These are phyloP conservation scores for Condylura cristata DNA, from an alignment of 2,113 vertebrate species.

Conservation along the genomic window DNA sequence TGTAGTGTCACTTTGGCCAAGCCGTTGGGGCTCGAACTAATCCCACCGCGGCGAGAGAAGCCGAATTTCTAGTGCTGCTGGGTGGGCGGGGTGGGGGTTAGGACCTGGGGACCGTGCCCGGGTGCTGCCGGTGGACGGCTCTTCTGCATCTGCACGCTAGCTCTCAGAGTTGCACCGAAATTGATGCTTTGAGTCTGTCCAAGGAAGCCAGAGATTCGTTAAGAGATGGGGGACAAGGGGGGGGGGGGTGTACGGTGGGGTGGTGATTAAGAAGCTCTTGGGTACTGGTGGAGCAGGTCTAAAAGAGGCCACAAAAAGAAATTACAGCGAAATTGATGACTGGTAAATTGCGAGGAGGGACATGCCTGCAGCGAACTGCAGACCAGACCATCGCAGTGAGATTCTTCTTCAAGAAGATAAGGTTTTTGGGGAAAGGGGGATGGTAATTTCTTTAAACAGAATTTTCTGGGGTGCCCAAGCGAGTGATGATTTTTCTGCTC, in stretches of 20 bases:
- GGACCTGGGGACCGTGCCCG: neutral
- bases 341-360: constrained; percentile 17
- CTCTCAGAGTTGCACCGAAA: neutral
- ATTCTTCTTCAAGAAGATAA: constrained; percentile 23
- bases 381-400: constrained; percentile 23
- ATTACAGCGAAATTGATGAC: constrained; percentile 16
- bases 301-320: neutral
- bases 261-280: neutral
- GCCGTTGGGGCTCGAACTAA: constrained; percentile 30
- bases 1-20: constrained; percentile 67
- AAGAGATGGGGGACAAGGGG: too few relatives aligned
- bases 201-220: neutral
- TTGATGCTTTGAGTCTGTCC: neutral
- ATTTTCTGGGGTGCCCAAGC: neutral
- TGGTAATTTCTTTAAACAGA: neutral
- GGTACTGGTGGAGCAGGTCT: constrained; percentile 21
- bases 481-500: constrained; percentile 39
- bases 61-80: constrained; percentile 30
- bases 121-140: neutral
- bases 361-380: constrained; percentile 76
- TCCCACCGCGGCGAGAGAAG: neutral
- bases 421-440: too few relatives aligned
- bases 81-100: neutral
- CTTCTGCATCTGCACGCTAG: neutral
- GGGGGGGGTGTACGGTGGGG: too few relatives aligned